phyloP scores from a whole-genome alignment of 2,113 vertebrate species.

The Ciconia maguari region DNA sequence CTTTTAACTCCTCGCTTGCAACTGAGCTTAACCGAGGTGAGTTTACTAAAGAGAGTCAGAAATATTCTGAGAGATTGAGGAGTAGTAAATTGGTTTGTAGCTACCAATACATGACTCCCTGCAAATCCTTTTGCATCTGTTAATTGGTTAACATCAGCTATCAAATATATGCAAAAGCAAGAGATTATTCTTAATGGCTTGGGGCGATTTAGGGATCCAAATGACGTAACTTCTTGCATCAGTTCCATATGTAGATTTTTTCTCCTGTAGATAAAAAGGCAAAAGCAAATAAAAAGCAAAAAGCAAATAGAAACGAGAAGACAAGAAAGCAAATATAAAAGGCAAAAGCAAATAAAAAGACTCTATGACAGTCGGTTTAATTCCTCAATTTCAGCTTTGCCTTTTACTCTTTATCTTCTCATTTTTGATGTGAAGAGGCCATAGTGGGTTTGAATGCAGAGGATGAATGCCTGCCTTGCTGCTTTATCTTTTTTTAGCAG shows the following conservation, averaged over 20 bases:
- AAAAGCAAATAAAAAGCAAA: slow-evolving; percentile 15
- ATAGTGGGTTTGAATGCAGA: background rate
- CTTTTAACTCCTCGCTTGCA: background rate
- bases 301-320: background rate
- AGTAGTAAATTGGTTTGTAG: background rate
- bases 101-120: background rate
- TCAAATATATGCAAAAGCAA: background rate
- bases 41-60: background rate
- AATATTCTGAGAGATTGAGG: background rate
- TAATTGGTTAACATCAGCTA: background rate
- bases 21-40: background rate
- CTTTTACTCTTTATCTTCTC: background rate
- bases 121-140: background rate
- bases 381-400: background rate
- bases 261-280: background rate
- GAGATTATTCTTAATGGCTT: background rate
- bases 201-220: background rate
- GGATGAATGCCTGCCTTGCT: background rate
- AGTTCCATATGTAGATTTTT: background rate
- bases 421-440: background rate
- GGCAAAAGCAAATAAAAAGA: background rate
- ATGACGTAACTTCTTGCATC: background rate
- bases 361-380: background rate
- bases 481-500: background rate
- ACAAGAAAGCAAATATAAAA: background rate